Percentiles rank a stretch among this genome's conserved stretches.
Conservation (phyloP, 2,888 invertebrate species). For the Polydesmus complanatus region DNA sequence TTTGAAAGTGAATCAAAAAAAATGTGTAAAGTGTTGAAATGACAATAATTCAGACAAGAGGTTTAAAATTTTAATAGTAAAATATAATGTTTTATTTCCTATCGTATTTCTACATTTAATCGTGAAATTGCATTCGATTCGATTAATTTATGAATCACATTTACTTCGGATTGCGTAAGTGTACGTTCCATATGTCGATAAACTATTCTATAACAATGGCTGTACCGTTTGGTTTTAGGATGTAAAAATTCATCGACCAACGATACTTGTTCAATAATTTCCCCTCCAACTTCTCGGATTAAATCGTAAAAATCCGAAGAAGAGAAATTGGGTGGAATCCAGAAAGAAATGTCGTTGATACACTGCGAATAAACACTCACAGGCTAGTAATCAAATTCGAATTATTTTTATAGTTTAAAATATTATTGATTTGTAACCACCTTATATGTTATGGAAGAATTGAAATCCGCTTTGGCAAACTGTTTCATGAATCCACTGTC, state of each 20-base stretch:
- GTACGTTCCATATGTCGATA: conserved; percentile 87
- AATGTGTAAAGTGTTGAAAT: too few species aligned
- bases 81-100: neutral
- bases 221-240: conserved; percentile 64
- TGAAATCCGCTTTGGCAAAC: conserved; percentile 59
- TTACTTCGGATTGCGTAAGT: conserved; percentile 74
- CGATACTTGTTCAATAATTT: conserved; percentile 82
- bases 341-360: conserved; percentile 86
- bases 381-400: conserved; percentile 37
- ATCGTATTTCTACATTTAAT: conserved; percentile 37
- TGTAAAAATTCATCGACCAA: conserved; percentile 73
- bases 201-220: conserved; percentile 80
- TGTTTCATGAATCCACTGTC: conserved; percentile 85
- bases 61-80: neutral
- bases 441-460: conserved; percentile 57
- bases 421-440: conserved; percentile 28
- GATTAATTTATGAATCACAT: conserved; percentile 63
- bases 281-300: conserved; percentile 73
- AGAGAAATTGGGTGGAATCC: conserved; percentile 64
- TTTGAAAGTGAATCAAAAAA: too few species aligned
- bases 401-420: neutral
- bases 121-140: conserved; percentile 40
- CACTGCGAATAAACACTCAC: conserved; percentile 78
- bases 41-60: neutral
- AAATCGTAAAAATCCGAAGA: conserved; percentile 83